Conservation (phyloP, 2,888 invertebrate genomes). For the Cerastoderma edule region DNA sequence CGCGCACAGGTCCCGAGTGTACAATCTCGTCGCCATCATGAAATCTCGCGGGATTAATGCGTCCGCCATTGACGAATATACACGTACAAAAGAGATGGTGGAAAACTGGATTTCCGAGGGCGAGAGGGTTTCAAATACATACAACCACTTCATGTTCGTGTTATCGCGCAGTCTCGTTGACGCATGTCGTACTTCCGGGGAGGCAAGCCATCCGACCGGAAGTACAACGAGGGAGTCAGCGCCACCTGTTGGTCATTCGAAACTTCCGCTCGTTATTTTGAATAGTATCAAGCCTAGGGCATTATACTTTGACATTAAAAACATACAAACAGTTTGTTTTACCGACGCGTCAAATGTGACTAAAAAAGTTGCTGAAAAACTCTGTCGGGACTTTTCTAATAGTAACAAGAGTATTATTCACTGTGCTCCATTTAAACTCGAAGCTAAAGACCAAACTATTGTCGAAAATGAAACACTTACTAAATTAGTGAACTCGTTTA, state of each 20-base stretch:
- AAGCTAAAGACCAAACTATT: no score
- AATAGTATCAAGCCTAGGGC: not conserved
- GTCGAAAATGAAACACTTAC: no score
- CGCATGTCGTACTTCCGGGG: not conserved
- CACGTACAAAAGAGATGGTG: not conserved
- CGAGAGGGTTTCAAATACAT: not conserved
- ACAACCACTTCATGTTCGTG: conserved; percentile 7
- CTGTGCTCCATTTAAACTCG: no score
- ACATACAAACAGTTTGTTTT: conserved; percentile 13
- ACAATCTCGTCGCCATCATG: not conserved
- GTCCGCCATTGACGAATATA: not conserved
- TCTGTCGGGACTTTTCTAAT: no score
- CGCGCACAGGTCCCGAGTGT: not conserved
- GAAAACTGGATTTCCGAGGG: conserved; percentile 17
- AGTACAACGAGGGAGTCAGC: not conserved
- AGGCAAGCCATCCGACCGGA: not conserved
- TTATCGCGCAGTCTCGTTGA: conserved; percentile 6
- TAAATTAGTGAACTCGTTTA: no score
- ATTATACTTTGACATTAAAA: not conserved
- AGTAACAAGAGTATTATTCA: no score
- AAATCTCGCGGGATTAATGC: not conserved
- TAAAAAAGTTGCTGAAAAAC: no score
- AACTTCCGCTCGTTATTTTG: conserved; percentile 1
- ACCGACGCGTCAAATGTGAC: no score
- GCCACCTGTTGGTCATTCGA: conserved; percentile 9